Evolutionary conservation across 2,113 vertebrate species (phyloP), one percentile per base, ranked within the genome.

Genomic region (Mungos mungo): DNA sequence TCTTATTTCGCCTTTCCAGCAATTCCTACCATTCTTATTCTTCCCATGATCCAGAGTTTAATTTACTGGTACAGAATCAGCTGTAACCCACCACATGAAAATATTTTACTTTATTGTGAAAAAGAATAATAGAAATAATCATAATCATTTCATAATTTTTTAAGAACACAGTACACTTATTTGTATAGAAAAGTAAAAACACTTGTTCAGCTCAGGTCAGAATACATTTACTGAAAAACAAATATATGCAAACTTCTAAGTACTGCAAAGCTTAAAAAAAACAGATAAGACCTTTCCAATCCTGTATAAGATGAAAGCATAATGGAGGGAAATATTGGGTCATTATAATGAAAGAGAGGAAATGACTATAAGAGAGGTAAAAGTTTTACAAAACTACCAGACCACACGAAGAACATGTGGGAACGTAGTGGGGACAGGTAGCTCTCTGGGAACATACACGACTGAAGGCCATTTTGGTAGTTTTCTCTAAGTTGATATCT

Each of bases 81-180:
- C 47, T 96, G 3, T 82, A 47, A n/a, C 10, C 91, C 25, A 50
- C 15, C 5, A 69, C 45, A 66, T 38, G n/a, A 71, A 88, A 92
- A 71, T 50, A 94, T 50, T 80, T 94, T 63, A 38, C 16, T 45
- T 87, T 65, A 77, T 76, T 83, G 90, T 91, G n/a, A 54, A 96
- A 83, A 93, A 60, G 4, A 83, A 47, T 35, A 82, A 50, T 19
- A 79, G 38, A 74, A 81, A 69, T 38, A 50, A 93, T 90, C 16
- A 87, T 14, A 71, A 72, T 65, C 5, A 19, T 9, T 77, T 52
- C n/a, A 27, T 82, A 41, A 79, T 93, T 68, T 93, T 68, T 77
- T 76, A 47, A 91, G 41, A 60, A 21, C 16, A 52, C 9, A 63
- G 11, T 15, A 92, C 47, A 81, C 47, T 68, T 31, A 76, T 63